These are phyloP conservation scores for Drosophila austrosaltans DNA, from an alignment of 2,888 invertebrate species.

Conservation along the genomic window DNA sequence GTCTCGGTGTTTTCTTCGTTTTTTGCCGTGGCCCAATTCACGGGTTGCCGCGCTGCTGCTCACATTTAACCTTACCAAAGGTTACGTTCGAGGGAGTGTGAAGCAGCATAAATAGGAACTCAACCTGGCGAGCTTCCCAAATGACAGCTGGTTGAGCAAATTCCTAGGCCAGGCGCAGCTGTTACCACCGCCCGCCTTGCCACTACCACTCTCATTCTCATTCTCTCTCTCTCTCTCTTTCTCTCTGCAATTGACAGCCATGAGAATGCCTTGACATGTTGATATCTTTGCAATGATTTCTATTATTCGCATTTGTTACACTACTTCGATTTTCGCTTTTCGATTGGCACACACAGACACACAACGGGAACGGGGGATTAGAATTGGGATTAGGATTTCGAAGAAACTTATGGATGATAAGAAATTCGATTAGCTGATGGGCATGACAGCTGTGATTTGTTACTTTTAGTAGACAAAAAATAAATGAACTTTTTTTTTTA, in stretches of 20 bases:
- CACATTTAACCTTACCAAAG: conserved; percentile 73
- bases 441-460: conserved; percentile 2
- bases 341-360: not conserved
- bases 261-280: conserved; percentile 45
- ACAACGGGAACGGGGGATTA: not conserved
- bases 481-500: conserved; percentile 2
- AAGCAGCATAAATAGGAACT: conserved; percentile 23
- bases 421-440: conserved; percentile 7
- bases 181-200: not conserved
- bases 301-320: conserved; percentile 39
- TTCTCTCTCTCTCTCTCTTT: no score
- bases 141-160: conserved; percentile 17
- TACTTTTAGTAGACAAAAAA: not conserved
- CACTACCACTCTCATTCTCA: not conserved
- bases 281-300: conserved; percentile 44
- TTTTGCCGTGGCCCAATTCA: conserved; percentile 67
- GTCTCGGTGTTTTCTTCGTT: conserved; percentile 14
- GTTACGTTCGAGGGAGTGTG: conserved; percentile 53
- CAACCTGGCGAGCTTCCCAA: conserved; percentile 14
- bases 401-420: not conserved
- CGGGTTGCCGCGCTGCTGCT: conserved; percentile 50
- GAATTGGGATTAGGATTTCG: conserved; percentile 6
- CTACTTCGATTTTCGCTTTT: conserved; percentile 14
- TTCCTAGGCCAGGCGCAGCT: conserved; percentile 13
- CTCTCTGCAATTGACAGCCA: conserved; percentile 63